Base-by-base conservation (phyloP, 2,797 vertebrate genomes). In the Muscicapa striata region DNA sequence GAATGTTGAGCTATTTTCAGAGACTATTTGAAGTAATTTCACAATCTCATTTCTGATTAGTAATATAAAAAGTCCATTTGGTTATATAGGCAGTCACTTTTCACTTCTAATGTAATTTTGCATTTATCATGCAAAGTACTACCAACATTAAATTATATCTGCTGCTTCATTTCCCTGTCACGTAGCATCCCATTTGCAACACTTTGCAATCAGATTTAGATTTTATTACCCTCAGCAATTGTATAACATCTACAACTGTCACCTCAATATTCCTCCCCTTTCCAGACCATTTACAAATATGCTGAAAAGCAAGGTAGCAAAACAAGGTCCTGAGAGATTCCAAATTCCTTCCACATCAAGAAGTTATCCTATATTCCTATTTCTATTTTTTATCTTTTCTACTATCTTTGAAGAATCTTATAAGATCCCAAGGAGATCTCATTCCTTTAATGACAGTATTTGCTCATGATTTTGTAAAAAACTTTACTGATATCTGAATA, bases 91-190 rank as follows among this genome's bases (percentile, higher is more conserved):
- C n/a, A 70, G 76, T 38, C 73, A 77, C 52, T 93, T 94, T 72
- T 91, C 43, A 87, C 74, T 89, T 89, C 64, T 79, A 79, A 81
- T 73, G 41, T 34, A 84, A 79, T 87, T 89, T 87, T 69, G 67
- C 58, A 92, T 95, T 92, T 87, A 79, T 69, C 77, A 90, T 90
- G 69, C 58, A 62, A 90, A 84, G 83, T 57, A 84, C 51, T 84
- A 61, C 23, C 69, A 90, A 90, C 55, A 63, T 27, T 59, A 72
- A 87, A 76, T 84, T 82, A 48, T 34, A 79, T 58, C 48, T 73
- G 29, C 48, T 66, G 15, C 3, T 94, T 81, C 59, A 45, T 73
- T 90, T 82, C 77, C 92, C 67, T 59, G 41, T 72, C 90, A 93
- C 20, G 5, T 81, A 84, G 43, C 67, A 76, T 58, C 43, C 55